Evolutionary conservation across 2,888 invertebrate genomes (phyloP).

Genomic region (Acronicta alni): DNA sequence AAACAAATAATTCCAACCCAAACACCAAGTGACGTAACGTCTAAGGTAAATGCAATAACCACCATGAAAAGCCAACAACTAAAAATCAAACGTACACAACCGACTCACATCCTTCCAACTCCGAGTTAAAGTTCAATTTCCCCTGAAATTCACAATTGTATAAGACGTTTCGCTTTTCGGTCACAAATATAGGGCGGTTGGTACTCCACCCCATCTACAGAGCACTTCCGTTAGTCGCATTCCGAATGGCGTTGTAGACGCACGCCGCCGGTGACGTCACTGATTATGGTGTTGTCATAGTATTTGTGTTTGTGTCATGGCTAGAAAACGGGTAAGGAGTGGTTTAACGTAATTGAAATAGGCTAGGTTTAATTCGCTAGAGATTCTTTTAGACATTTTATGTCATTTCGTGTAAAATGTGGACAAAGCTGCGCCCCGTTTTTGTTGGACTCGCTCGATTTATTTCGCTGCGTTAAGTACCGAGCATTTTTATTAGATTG

Average conservation of each 20-base stretch:
- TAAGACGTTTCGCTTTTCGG: constrained; percentile 64
- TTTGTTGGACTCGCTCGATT: constrained; percentile 13
- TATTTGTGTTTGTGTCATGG: constrained; percentile 72
- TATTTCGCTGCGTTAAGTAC: constrained; percentile 9
- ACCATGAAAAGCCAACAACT: constrained; percentile 50
- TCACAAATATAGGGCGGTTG: constrained; percentile 74
- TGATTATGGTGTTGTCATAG: constrained; percentile 61
- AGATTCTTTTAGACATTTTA: constrained; percentile 16
- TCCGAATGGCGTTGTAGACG: constrained; percentile 62
- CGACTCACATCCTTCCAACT: constrained; percentile 46
- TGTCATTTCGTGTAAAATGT: constrained; percentile 1
- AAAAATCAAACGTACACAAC: constrained; percentile 30
- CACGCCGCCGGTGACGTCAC: constrained; percentile 57
- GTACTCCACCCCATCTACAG: constrained; percentile 65
- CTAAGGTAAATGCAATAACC: constrained; percentile 64
- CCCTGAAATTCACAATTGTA: constrained; percentile 45
- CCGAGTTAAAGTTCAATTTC: constrained; percentile 52
- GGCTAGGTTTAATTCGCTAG: constrained; percentile 46
- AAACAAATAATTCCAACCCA: constrained; percentile 50
- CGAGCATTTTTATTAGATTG: constrained; percentile 15
- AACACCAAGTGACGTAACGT: constrained; percentile 55
- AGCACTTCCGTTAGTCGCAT: constrained; percentile 71
- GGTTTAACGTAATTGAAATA: constrained; percentile 46
- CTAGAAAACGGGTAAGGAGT: constrained; percentile 84
- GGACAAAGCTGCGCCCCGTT: constrained; percentile 25